Base-by-base conservation (phyloP, 2,888 invertebrate genomes). In the Eristalinus aeneus region DNA sequence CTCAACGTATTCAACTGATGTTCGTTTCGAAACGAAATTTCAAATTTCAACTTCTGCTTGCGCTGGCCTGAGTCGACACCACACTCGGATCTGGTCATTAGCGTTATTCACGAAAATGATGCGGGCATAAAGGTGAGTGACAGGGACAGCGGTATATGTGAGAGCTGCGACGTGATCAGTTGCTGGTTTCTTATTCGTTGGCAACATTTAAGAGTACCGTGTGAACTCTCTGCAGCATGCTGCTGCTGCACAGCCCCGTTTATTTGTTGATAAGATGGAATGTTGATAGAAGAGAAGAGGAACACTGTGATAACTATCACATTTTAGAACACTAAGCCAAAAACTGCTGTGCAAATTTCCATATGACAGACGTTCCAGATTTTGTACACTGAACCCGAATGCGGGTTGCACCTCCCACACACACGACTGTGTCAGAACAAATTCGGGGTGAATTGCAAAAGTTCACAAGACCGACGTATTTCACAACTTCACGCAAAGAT, bases 21-120 rank as follows among this genome's bases (percentile, higher is more conserved):
- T 83, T 76, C 65, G 71, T 67, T 78, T 87, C 56, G 60, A 77
- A 83, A 82, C 4, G 61, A 71, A 83, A 74, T 87, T 87, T 87
- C 32, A 82, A 87, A 83, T 87, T 75, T 87, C 72, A 87, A 83
- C 78, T 87, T 73, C 54, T 81, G 61, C 53, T 36, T 36, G 12
- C 27, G 68, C 23, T 31, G 32, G 31, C 12, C 32, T 23, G 2
- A 27, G 12, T 16, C 46, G 16, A 46, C 46, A 46, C 46, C n/a
- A 46, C n/a, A 46, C 46, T 46, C 46, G 8, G 16, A n/a, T 16
- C 46, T 46, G 46, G 46, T 46, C 46, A 46, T 46, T 46, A 46
- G 46, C 46, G 46, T 46, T 46, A 46, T 46, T 16, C 34, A 46
- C 46, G 16, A 8, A n/a, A 46, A 16, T 16, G 68, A 54, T 83